A percentile compares a stretch with the other conserved stretches of the same genome.
These are phyloP conservation scores for Champsocephalus gunnari DNA, from an alignment of 2,797 vertebrate species.

Conservation along the genomic window DNA sequence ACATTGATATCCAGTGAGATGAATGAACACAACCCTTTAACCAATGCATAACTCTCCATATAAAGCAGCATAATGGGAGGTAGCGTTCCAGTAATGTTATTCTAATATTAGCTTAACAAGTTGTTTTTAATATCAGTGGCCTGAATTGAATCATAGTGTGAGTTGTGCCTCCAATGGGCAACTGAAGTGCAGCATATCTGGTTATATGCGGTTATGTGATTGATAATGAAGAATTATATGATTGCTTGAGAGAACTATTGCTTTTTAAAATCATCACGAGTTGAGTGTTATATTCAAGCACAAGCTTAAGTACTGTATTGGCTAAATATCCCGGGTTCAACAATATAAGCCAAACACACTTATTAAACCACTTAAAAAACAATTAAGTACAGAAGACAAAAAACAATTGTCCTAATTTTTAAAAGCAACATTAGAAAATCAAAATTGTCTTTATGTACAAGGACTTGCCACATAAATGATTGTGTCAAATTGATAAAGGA, in stretches of 20 bases:
- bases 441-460: background rate
- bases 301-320: too few relatives aligned
- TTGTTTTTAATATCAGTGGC: background rate
- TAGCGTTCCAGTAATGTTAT: background rate
- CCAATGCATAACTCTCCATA: background rate
- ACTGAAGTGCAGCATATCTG: background rate
- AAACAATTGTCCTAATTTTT: too few relatives aligned
- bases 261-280: background rate
- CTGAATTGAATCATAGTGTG: background rate
- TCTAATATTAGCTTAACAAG: background rate
- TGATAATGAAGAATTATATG: background rate
- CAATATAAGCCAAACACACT: too few relatives aligned
- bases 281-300: background rate
- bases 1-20: background rate
- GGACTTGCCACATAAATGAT: background rate
- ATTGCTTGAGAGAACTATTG: background rate
- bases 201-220: background rate
- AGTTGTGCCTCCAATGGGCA: background rate
- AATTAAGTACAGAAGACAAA: too few relatives aligned
- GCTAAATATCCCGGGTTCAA: too few relatives aligned
- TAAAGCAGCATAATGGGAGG: background rate
- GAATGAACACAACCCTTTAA: slow-evolving; percentile 12
- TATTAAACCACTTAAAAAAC: too few relatives aligned
- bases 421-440: too few relatives aligned
- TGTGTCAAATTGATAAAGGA: background rate